Evolutionary conservation across 2,888 invertebrate genomes (phyloP).

Genomic region (Halocaridina rubra): DNA sequence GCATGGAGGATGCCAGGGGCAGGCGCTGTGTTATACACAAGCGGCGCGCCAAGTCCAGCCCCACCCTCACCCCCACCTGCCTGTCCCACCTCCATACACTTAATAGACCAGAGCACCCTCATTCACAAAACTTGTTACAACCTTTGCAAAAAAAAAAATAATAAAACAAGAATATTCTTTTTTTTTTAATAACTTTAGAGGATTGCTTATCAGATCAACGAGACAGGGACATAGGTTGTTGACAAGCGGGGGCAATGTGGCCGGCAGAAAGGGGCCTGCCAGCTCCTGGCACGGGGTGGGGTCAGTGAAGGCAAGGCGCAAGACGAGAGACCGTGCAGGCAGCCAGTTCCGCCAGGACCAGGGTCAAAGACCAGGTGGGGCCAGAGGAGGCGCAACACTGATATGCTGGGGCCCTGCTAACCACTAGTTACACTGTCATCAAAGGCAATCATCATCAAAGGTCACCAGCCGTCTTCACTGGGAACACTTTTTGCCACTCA

Average conservation of each 20-base stretch:
- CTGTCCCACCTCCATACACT: slow-evolving; percentile 6
- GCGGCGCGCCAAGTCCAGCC: slow-evolving; percentile 56
- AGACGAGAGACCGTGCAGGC: slow-evolving; percentile 63
- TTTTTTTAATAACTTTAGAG: too few relatives aligned
- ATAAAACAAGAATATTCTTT: not conserved
- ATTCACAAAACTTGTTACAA: not conserved
- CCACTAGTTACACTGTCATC: slow-evolving; percentile 43
- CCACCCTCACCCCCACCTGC: slow-evolving; percentile 42
- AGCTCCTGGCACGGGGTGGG: slow-evolving; percentile 63
- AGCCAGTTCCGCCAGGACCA: slow-evolving; percentile 56
- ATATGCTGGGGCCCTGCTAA: slow-evolving; percentile 62
- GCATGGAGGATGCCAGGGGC: slow-evolving; percentile 55
- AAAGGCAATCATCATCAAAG: slow-evolving; percentile 47
- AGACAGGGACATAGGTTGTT: slow-evolving; percentile 12
- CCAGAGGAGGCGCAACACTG: slow-evolving; percentile 55
- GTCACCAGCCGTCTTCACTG: slow-evolving; percentile 53
- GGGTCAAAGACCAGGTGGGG: slow-evolving; percentile 46
- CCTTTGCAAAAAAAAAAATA: not conserved
- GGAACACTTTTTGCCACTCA: slow-evolving; percentile 47
- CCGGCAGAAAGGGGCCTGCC: slow-evolving; percentile 61
- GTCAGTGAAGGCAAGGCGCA: slow-evolving; percentile 63
- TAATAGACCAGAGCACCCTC: slow-evolving; percentile 11
- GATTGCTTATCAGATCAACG: not conserved
- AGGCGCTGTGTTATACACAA: slow-evolving; percentile 58
- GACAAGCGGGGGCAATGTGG: slow-evolving; percentile 38